Conservation (phyloP, 2,888 invertebrate genomes). For the Orgyia antiqua region DNA sequence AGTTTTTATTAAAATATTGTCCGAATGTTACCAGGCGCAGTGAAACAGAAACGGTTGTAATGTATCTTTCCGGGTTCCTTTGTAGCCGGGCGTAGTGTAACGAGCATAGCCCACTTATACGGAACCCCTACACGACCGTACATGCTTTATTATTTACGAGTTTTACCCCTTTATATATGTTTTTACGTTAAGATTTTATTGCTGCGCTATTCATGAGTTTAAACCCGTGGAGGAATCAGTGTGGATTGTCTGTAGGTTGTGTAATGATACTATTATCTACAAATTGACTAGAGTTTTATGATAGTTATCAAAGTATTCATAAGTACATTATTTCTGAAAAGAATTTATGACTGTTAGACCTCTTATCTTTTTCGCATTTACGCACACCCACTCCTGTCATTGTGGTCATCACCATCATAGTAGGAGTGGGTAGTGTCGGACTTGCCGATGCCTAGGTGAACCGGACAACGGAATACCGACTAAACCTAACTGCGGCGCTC, state of each 20-base stretch:
- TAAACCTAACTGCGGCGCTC: too few species aligned
- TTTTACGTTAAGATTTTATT: constrained; percentile 76
- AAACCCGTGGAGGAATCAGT: constrained; percentile 52
- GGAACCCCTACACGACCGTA: constrained; percentile 48
- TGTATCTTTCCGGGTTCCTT: constrained; percentile 67
- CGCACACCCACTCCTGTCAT: too few species aligned
- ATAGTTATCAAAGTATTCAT: too few species aligned
- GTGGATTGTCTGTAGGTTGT: constrained; percentile 19
- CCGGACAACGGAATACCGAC: too few species aligned
- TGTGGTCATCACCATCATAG: too few species aligned
- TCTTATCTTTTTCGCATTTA: too few species aligned
- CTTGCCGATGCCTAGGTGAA: too few species aligned
- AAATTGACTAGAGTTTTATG: too few species aligned
- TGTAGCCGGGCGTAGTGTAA: constrained; percentile 65
- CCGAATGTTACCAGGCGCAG: constrained; percentile 43
- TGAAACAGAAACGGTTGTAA: constrained; percentile 62
- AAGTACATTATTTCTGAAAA: too few species aligned
- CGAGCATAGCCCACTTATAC: constrained; percentile 67
- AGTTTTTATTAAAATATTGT: constrained; percentile 50
- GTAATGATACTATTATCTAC: constrained; percentile 10
- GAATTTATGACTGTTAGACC: too few species aligned
- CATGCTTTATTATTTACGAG: constrained; percentile 76
- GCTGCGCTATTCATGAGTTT: constrained; percentile 65
- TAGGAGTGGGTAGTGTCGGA: too few species aligned
- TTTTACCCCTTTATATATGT: constrained; percentile 69